These are phyloP conservation scores for Disparrhopalites patrizii DNA, from an alignment of 2,888 invertebrate genomes.

Conservation along the genomic window DNA sequence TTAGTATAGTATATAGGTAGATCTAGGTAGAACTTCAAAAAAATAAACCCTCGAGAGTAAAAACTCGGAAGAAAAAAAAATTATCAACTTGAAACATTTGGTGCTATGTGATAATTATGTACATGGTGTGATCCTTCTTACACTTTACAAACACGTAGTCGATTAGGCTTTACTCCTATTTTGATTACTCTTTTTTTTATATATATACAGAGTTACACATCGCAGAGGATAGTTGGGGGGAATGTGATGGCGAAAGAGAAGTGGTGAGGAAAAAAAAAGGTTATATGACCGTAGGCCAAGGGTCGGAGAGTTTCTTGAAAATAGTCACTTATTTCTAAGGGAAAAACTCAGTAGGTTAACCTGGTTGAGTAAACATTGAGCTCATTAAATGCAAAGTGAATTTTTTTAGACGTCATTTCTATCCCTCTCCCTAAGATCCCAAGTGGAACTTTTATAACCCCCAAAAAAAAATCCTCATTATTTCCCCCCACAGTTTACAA, in stretches of 20 bases:
- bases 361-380: conserved; percentile 15
- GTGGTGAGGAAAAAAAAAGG: not conserved
- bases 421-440: conserved; percentile 17
- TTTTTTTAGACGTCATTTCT: conserved; percentile 20
- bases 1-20: too few species aligned
- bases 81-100: too few species aligned
- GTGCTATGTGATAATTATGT: too few species aligned
- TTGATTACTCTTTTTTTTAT: not conserved
- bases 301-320: conserved; percentile 7
- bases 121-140: conserved; percentile 11
- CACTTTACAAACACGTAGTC: not conserved
- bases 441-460: not conserved
- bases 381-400: conserved; percentile 27
- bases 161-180: not conserved
- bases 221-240: not conserved
- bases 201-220: not conserved
- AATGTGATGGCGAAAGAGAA: not conserved
- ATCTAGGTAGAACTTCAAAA: too few species aligned
- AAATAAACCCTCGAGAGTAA: too few species aligned
- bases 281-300: conserved; percentile 11
- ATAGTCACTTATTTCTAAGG: conserved; percentile 3
- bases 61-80: too few species aligned
- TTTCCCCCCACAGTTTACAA: conserved; percentile 3
- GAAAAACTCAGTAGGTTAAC: not conserved
- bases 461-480: conserved; percentile 16